phyloP scores from a whole-genome alignment of 2,888 invertebrate genomes.

The Nymphalis polychloros region DNA sequence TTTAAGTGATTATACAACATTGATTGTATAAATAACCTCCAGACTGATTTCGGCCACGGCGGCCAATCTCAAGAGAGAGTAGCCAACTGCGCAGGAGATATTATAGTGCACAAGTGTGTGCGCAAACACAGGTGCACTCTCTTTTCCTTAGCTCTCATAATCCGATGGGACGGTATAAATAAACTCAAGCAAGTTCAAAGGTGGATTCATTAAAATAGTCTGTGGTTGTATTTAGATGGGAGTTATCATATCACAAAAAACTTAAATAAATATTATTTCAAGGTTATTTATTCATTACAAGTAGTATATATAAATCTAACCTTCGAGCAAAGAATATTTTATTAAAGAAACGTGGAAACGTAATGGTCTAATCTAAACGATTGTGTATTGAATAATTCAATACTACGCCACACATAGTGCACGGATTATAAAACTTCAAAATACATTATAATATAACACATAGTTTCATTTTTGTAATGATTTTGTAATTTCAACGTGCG shows the following conservation, averaged over 20 bases:
- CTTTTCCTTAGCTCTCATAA: no score
- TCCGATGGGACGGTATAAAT: no score
- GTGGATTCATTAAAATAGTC: no score
- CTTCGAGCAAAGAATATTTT: constrained; percentile 44
- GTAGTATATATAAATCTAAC: constrained; percentile 38
- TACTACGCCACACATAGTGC: constrained; percentile 58
- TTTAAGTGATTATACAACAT: no score
- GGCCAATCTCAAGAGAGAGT: no score
- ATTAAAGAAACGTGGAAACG: constrained; percentile 43
- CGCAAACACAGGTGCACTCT: no score
- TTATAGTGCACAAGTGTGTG: no score
- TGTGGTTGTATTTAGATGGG: not conserved
- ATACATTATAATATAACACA: constrained; percentile 52
- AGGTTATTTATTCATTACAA: constrained; percentile 37
- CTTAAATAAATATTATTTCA: constrained; percentile 22
- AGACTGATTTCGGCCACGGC: no score
- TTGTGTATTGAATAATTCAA: constrained; percentile 67
- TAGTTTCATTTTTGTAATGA: constrained; percentile 22
- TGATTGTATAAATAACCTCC: no score
- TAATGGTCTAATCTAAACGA: constrained; percentile 53
- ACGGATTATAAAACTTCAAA: constrained; percentile 53
- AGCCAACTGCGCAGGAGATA: no score
- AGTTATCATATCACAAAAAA: not conserved
- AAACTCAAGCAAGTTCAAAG: no score
- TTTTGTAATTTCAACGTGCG: not conserved